Conservation (phyloP, 2,113 vertebrate genomes). For the Lathamus discolor region DNA sequence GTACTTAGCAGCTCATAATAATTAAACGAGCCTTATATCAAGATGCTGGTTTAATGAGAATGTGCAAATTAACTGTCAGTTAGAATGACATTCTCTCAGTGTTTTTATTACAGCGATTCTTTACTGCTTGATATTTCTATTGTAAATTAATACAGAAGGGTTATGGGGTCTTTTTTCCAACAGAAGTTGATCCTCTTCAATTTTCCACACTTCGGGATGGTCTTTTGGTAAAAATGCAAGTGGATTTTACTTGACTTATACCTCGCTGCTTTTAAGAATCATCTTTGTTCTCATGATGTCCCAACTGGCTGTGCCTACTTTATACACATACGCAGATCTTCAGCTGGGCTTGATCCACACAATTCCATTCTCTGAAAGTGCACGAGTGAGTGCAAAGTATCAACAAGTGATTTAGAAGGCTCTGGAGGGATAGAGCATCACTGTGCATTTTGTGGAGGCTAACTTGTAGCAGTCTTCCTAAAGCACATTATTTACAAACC, state of each 20-base stretch:
- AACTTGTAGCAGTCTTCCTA: background rate
- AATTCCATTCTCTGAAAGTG: background rate
- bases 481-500: background rate
- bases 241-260: background rate
- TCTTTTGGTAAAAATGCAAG: background rate
- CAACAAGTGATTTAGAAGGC: background rate
- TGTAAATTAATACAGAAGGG: background rate
- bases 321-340: no score
- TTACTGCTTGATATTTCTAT: background rate
- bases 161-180: background rate
- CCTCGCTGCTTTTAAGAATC: background rate
- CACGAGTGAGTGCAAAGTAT: background rate
- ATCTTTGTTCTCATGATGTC: background rate
- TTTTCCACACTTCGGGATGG: background rate
- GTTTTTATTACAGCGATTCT: background rate
- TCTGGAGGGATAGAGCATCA: rapidly evolving
- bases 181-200: background rate
- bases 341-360: background rate
- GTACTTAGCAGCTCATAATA: conserved; percentile 16
- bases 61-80: conserved; percentile 19
- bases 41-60: conserved; percentile 49
- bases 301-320: background rate
- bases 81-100: background rate
- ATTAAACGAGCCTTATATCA: conserved; percentile 40
- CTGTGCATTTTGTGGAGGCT: background rate